Base-by-base conservation (phyloP, 2,113 vertebrate species). In the Eptatretus burgeri region DNA sequence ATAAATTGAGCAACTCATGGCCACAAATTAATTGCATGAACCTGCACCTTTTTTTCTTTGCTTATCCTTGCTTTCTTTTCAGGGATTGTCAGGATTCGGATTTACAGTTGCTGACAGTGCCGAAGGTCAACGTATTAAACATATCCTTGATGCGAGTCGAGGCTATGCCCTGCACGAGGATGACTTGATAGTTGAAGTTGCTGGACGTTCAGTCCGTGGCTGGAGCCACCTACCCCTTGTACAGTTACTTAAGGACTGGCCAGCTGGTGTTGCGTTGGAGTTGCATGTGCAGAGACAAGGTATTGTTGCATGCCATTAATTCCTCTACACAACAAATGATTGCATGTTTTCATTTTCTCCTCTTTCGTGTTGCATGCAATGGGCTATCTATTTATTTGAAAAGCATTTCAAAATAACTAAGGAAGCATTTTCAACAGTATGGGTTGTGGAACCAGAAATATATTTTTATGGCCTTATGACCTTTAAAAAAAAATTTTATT, bases 51-150 rank as follows among this genome's bases (percentile, higher is more conserved):
- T 41, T 41, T 41, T 41, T 41, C 27, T 41, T 41, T 41, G 27
- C 27, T 41, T 41, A 20, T 60, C 56, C n/a, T 60, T 9, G 11
- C 56, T 2, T 60, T 20, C 56, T 20, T n/a, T 20, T n/a, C 56
- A 96, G 79, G 86, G 89, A 71, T 67, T 77, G 68, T 85, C 94
- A 68, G 89, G 89, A 63, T 96, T 96, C 71, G 89, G 89, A 72
- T 96, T 96, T 78, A 96, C 89, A 64, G 87, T 96, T 68, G 89
- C 89, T 3, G 89, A 96, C 79, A 84, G 85, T 70, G 77, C 80
- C 52, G 79, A 81, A 64, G 88, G 88, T 70, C 89, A 96, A 76
- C 76, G 88, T 27, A 86, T 96, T 71, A 94, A 94, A 76, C 88
- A 96, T 71, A 82, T 96, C 73, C 79, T 96, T 77, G 89, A 94